Evolutionary conservation across 2,888 invertebrate species (phyloP), one percentile per base, ranked within the genome.

Genomic region (Coronaproctus castanopsis): DNA sequence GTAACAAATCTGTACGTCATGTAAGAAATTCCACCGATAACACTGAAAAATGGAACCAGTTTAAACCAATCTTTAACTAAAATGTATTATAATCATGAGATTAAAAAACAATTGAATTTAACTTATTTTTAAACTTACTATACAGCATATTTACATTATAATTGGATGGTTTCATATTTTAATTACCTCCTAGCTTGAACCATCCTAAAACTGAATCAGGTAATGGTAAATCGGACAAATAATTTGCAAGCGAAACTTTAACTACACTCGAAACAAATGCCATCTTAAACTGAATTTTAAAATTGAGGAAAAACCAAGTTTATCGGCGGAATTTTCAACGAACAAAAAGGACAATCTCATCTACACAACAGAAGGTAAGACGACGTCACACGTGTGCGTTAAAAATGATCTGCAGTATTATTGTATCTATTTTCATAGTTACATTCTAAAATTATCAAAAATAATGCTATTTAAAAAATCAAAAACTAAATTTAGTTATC

Each of bases 191-290:
- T 65, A 91, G 77, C 68, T 78, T 80, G 72, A 90, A 88, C 85
- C 89, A 87, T 70, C 91, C 91, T 64, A 84, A 82, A 65, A 90
- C 72, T 18, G 82, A 77, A 69, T 87, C 82, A 8, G 92, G 91
- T 71, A 92, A 81, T 21, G 91, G 92, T 64, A 92, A 75, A 70
- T 78, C 79, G 59, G 85, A 77, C 67, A 92, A 77, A 75, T 92
- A 92, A 73, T 87, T 83, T 3, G 91, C 90, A 66, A 91, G 72
- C 52, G 83, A 80, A 63, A 80, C 80, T 75, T 85, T 87, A 2
- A 91, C 80, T 68, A 88, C 73, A 69, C 80, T 79, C 57, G 87
- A 82, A 60, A 90, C 69, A 57, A 81, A 74, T 73, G 87, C 82
- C 88, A 89, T 89, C 71, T 74, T 79, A 5, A 53, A 53, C 18